These are phyloP conservation scores for Crenichthys baileyi DNA, from an alignment of 2,797 vertebrate species.

Conservation along the genomic window DNA sequence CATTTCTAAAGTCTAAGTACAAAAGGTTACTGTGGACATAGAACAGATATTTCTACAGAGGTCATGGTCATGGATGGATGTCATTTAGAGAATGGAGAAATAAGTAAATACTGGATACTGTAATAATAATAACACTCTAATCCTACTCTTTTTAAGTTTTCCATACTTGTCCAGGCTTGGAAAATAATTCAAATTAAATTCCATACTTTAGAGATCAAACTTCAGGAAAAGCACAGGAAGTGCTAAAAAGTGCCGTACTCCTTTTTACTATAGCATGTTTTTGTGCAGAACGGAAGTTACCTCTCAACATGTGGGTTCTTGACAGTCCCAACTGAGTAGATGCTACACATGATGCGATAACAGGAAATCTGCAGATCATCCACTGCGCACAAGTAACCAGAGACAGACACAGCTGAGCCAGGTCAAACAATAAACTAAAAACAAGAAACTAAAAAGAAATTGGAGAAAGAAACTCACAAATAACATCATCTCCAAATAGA, in stretches of 20 bases:
- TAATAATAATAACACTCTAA: too few relatives aligned
- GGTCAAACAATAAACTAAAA: conserved; percentile 9
- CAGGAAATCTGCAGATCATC: conserved; percentile 96
- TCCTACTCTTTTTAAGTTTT: background rate
- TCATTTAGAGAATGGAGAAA: too few relatives aligned
- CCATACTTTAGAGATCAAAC: background rate
- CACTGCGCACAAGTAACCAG: conserved; percentile 76
- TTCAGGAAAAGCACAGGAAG: background rate
- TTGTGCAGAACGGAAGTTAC: conserved; percentile 68
- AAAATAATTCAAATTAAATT: background rate
- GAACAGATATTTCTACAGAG: too few relatives aligned
- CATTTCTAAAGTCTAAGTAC: too few relatives aligned
- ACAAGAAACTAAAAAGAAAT: background rate
- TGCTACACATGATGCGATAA: conserved; percentile 94
- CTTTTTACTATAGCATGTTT: background rate
- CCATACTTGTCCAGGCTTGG: background rate
- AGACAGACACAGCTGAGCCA: conserved; percentile 10
- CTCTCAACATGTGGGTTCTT: conserved; percentile 93
- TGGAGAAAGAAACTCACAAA: conserved; percentile 79
- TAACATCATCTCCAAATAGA: conserved; percentile 94
- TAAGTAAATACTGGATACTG: too few relatives aligned
- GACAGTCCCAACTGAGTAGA: conserved; percentile 95
- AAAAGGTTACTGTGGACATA: too few relatives aligned
- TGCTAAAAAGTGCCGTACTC: background rate
- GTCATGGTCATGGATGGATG: too few relatives aligned